Percentiles rank a stretch among this genome's conserved stretches.
These are phyloP conservation scores for Copsychus sechellarum DNA, from an alignment of 2,113 vertebrate genomes.

Conservation along the genomic window DNA sequence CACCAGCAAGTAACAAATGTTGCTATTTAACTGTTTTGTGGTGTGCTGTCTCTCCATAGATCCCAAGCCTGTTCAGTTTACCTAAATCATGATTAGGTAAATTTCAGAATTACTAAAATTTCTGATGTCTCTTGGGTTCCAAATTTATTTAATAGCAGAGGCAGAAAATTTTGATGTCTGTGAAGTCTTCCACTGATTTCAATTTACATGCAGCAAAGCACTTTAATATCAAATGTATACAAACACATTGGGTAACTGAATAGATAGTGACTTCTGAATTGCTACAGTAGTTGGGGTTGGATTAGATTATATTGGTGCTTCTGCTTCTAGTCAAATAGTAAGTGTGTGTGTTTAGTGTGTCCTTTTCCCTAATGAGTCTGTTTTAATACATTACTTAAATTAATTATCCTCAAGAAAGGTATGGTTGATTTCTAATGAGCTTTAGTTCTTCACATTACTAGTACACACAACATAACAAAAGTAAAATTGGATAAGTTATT, in stretches of 20 bases:
- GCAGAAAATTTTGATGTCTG: background rate
- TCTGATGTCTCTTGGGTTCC: background rate
- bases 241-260: background rate
- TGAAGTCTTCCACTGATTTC: background rate
- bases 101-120: background rate
- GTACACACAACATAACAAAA: background rate
- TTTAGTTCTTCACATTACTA: background rate
- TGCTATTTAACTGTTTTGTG: background rate
- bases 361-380: background rate
- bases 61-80: background rate
- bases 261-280: background rate
- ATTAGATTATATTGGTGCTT: background rate
- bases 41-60: background rate
- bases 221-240: background rate
- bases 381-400: background rate
- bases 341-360: background rate
- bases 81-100: background rate
- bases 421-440: background rate
- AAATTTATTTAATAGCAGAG: background rate
- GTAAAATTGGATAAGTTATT: background rate
- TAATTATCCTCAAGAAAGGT: slow-evolving; percentile 21
- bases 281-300: background rate
- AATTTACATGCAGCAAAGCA: background rate
- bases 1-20: background rate
- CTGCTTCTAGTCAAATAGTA: background rate